A percentile compares a stretch with the other conserved stretches of the same genome.
These are phyloP conservation scores for Pseudomyrmex flavicornis DNA, from an alignment of 1,140 invertebrate genomes.

Conservation along the genomic window DNA sequence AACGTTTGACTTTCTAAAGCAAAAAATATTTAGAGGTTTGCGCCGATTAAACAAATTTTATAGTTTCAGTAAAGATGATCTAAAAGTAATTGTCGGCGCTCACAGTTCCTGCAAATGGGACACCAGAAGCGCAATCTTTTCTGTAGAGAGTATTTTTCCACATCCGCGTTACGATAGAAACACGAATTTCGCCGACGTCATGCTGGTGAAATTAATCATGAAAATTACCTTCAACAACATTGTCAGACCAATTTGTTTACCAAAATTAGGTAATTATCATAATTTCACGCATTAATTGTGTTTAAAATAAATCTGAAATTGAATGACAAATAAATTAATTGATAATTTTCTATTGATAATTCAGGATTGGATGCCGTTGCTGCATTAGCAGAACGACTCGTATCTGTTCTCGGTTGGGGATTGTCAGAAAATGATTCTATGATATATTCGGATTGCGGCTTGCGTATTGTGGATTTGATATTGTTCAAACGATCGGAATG, in stretches of 20 bases:
- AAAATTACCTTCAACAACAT: conserved; percentile 74
- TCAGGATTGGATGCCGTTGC: not conserved
- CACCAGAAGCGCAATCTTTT: conserved; percentile 6
- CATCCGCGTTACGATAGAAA: conserved; percentile 22
- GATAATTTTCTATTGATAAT: not conserved
- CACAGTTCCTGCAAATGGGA: conserved; percentile 32
- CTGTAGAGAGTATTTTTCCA: conserved; percentile 14
- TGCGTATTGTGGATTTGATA: conserved; percentile 29
- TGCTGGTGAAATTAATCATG: conserved; percentile 81
- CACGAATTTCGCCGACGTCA: conserved; percentile 80
- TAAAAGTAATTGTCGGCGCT: conserved; percentile 32
- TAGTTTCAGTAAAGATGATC: conserved; percentile 29
- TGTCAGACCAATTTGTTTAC: conserved; percentile 86
- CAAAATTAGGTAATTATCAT: conserved; percentile 79
- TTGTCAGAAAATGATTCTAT: conserved; percentile 24
- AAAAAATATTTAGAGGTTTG: not conserved
- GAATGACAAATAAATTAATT: not conserved
- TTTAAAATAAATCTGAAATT: not conserved
- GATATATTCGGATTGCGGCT: conserved; percentile 11
- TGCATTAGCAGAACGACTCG: not conserved
- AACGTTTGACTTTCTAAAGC: not conserved
- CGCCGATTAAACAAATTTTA: not conserved
- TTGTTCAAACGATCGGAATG: conserved; percentile 22
- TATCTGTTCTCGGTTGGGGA: conserved; percentile 46
- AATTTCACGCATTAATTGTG: not conserved